phyloP scores from a whole-genome alignment of 2,888 invertebrate genomes.

The Epinotia bilunana region DNA sequence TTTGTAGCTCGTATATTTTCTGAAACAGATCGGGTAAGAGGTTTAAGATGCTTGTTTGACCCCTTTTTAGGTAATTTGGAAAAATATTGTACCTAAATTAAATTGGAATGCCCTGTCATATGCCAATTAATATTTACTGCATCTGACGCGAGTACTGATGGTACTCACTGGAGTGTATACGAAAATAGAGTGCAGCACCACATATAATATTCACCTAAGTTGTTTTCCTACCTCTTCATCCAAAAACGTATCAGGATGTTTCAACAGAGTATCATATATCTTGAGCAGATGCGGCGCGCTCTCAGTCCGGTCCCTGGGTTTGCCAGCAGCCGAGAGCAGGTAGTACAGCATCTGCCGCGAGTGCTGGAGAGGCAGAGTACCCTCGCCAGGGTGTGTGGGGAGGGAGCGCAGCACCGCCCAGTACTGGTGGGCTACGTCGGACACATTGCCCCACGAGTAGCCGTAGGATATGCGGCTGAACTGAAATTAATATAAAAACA shows the following conservation, averaged over 20 bases:
- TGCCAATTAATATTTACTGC: too few species aligned
- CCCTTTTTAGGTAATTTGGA: constrained; percentile 27
- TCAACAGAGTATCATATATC: constrained; percentile 74
- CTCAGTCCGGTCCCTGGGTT: constrained; percentile 69
- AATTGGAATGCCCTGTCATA: too few species aligned
- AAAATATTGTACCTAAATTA: too few species aligned
- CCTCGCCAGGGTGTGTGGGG: constrained; percentile 86
- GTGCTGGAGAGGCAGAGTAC: constrained; percentile 85
- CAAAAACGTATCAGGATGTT: constrained; percentile 86
- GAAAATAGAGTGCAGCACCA: neutral
- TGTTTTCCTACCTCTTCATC: constrained; percentile 87
- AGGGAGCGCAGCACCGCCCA: constrained; percentile 81
- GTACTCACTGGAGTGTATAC: neutral
- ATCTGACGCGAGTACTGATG: too few species aligned
- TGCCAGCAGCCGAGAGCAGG: constrained; percentile 68
- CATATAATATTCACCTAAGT: neutral
- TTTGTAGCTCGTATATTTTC: constrained; percentile 79
- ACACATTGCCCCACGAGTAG: constrained; percentile 85
- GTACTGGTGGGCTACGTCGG: constrained; percentile 83
- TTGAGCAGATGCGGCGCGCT: constrained; percentile 88
- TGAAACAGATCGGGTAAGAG: constrained; percentile 51
- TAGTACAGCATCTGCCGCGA: constrained; percentile 85
- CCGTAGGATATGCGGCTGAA: constrained; percentile 83
- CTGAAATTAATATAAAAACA: constrained; percentile 55
- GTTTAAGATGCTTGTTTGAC: constrained; percentile 1